Conservation (phyloP, 1,140 invertebrate genomes). For the Hycleus phaleratus region DNA sequence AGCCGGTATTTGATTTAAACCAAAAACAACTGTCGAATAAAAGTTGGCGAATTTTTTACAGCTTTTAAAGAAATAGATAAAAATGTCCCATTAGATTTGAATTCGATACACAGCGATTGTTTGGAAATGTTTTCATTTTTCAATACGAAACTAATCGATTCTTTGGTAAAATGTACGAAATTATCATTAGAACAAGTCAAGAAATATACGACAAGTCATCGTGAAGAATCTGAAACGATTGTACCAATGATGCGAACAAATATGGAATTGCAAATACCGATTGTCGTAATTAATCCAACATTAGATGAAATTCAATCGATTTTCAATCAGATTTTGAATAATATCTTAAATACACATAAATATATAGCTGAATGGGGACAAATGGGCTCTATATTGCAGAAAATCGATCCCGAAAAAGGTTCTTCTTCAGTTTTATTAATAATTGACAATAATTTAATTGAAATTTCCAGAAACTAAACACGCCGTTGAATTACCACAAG, state of each 20-base stretch:
- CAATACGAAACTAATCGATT: constrained; percentile 59
- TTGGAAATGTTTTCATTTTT: constrained; percentile 68
- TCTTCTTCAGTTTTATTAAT: no score
- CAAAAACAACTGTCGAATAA: background rate
- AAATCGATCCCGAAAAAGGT: no score
- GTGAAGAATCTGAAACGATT: constrained; percentile 15
- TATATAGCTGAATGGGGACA: constrained; percentile 58
- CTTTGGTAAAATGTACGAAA: constrained; percentile 60
- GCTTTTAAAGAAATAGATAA: constrained; percentile 54
- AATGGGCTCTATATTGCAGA: background rate
- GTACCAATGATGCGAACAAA: constrained; percentile 50
- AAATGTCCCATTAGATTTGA: constrained; percentile 49
- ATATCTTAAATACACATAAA: constrained; percentile 56
- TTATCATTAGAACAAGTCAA: constrained; percentile 58
- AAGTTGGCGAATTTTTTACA: constrained; percentile 19
- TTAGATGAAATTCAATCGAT: constrained; percentile 66
- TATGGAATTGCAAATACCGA: constrained; percentile 56
- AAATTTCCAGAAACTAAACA: background rate
- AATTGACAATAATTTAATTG: background rate
- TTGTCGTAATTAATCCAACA: constrained; percentile 50
- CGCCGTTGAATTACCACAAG: background rate
- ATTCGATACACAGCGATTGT: constrained; percentile 58
- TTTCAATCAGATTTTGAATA: constrained; percentile 57
- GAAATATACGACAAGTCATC: constrained; percentile 45
- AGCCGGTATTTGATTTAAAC: constrained; percentile 40